Base-by-base conservation (phyloP, 2,888 invertebrate species). In the Pegoplata infirma region DNA sequence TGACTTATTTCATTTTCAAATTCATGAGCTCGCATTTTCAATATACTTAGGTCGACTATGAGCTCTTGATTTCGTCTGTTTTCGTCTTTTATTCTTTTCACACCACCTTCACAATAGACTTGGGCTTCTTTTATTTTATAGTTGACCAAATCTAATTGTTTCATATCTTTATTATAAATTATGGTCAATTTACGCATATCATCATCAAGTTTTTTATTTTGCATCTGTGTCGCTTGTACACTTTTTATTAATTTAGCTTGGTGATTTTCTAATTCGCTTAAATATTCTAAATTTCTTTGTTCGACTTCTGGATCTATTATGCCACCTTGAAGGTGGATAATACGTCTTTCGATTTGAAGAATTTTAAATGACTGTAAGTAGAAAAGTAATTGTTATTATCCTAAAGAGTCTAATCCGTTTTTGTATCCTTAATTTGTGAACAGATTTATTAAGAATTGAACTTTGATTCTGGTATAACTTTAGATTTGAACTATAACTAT, bases 21-120 rank as follows among this genome's bases (percentile, higher is more conserved):
- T 84, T 95, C 94, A 59, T 91, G 91, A 7, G 93, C 92, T 23
- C 92, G 91, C 84, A 96, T 91, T 74, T 92, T 90, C 82, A 94
- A 84, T 68, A 95, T 90, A 82, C 94, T 94, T 81, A 94, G 92
- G 64, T 91, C 91, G 0, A 93, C 93, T 82, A 92, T 92, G 61
- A 89, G 90, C 81, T 92, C 92, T 74, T 93, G 92, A 58, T 91
- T 91, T 0, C 83, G 84, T 19, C 86, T 85, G 61, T 90, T 90
- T 7, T 89, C 89, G 3, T 84, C 81, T 71, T 89, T 90, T 0
- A 92, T 80, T 80, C 91, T 90, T 78, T 92, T 93, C 46, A 91
- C 88, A 0, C 92, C 92, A 16, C 92, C 92, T 76, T 93, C 92
- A 81, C 91, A 91, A 61, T 90, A 88, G n/a, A 92, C 85, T 71